Evolutionary conservation across 2,888 invertebrate species (phyloP).

Genomic region (Platypus cylindrus): DNA sequence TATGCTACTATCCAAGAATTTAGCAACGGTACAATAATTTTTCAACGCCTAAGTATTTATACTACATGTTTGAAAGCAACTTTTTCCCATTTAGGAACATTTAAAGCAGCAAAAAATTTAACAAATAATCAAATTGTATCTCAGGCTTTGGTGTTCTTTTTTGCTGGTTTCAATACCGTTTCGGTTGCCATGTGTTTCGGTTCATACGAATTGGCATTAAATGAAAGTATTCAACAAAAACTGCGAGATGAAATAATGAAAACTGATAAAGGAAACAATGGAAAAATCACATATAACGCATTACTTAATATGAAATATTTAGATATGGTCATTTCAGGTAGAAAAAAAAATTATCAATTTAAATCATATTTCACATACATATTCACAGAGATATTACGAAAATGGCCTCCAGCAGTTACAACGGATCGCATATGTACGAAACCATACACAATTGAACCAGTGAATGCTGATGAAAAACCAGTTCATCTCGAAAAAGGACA

Average conservation of each 20-base stretch:
- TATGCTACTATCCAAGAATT: slow-evolving; percentile 19
- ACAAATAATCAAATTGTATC: slow-evolving; percentile 40
- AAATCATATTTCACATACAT: too few relatives aligned
- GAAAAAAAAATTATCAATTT: too few relatives aligned
- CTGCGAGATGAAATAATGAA: too few relatives aligned
- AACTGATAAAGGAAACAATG: slow-evolving; percentile 24
- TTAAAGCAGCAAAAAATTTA: slow-evolving; percentile 8
- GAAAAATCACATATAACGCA: slow-evolving; percentile 32
- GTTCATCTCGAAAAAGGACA: too few relatives aligned
- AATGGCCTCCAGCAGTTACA: slow-evolving; percentile 37
- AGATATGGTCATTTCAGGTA: slow-evolving; percentile 35
- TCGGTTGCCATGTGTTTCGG: slow-evolving; percentile 38
- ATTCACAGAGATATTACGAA: too few relatives aligned
- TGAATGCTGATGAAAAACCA: slow-evolving; percentile 17
- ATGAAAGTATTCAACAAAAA: slow-evolving; percentile 45
- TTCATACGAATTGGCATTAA: slow-evolving; percentile 43
- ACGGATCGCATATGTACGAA: too few relatives aligned
- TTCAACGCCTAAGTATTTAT: too few relatives aligned
- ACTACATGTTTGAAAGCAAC: too few relatives aligned
- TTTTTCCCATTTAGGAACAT: too few relatives aligned
- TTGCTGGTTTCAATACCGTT: slow-evolving; percentile 40
- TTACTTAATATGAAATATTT: slow-evolving; percentile 39
- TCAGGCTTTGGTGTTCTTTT: slow-evolving; percentile 41
- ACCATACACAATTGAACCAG: too few relatives aligned
- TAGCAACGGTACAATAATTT: slow-evolving; percentile 23